Percentiles rank a stretch among this genome's conserved stretches.
These are phyloP conservation scores for Linurgus olivaceus DNA, from an alignment of 2,797 vertebrate species.

Conservation along the genomic window DNA sequence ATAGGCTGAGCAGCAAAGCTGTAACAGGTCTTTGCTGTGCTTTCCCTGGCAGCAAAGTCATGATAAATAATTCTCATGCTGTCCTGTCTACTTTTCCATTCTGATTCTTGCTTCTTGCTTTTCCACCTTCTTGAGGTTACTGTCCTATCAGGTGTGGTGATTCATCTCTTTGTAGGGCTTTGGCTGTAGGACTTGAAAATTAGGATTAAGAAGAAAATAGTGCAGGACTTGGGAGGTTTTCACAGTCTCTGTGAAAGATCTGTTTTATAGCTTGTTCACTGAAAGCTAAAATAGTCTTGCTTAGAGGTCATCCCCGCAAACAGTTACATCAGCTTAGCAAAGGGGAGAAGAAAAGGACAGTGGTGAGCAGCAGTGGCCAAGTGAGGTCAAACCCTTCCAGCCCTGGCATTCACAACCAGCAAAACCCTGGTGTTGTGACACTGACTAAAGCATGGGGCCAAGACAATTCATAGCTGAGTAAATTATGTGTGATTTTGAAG, in stretches of 20 bases:
- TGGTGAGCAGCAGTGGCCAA: background rate
- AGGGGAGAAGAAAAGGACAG: background rate
- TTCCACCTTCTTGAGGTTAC: background rate
- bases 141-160: background rate
- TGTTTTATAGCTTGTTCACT: background rate
- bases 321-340: background rate
- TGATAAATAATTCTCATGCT: background rate
- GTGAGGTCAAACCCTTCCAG: background rate
- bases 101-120: background rate
- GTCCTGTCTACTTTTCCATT: background rate
- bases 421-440: background rate
- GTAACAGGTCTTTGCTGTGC: background rate
- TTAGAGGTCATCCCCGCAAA: background rate
- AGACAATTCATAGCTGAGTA: background rate
- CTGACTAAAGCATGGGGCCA: background rate
- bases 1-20: background rate
- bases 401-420: background rate
- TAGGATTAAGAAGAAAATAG: background rate
- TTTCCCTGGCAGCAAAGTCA: background rate
- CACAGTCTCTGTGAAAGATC: background rate
- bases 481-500: background rate
- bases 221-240: background rate
- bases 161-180: background rate
- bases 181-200: background rate
- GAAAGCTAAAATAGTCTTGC: background rate